phyloP scores from a whole-genome alignment of 2,113 vertebrate species.

The Cricetomys ansorgei region DNA sequence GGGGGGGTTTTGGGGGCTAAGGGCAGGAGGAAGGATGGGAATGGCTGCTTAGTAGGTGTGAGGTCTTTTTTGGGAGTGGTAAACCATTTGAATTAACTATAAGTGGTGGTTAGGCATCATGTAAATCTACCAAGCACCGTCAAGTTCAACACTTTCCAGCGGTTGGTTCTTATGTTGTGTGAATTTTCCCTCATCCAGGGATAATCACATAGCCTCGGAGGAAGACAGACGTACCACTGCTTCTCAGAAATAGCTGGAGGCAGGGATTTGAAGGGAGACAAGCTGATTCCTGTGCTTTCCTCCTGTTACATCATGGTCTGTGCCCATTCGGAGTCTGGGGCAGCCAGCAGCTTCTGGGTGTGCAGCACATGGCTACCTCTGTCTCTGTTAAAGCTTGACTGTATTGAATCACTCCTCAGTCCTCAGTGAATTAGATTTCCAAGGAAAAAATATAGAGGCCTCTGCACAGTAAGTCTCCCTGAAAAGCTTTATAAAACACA shows the following conservation, averaged over 20 bases:
- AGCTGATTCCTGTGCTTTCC: not conserved
- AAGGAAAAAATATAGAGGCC: not conserved
- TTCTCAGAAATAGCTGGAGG: not conserved
- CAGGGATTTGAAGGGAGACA: not conserved
- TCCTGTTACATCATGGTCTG: rapidly evolving
- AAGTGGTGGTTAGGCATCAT: not conserved
- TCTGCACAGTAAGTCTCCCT: not conserved
- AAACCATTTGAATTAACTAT: not conserved
- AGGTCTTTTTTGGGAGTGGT: not conserved
- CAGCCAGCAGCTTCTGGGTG: not conserved
- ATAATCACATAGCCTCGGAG: not conserved
- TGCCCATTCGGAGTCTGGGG: not conserved
- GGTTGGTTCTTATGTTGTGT: not conserved
- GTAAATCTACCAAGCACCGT: not conserved
- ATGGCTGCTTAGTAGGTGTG: not conserved
- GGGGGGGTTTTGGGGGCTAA: no score
- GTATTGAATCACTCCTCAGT: not conserved
- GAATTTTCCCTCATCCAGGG: not conserved
- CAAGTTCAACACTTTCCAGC: not conserved
- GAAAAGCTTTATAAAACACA: not conserved
- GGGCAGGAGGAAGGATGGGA: no score
- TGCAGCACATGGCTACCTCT: not conserved
- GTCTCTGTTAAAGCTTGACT: not conserved
- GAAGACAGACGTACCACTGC: not conserved
- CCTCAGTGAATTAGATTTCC: not conserved